A percentile compares a stretch with the other conserved stretches of the same genome.
phyloP scores from a whole-genome alignment of 1,140 invertebrate genomes.

The Leptinotarsa texana region DNA sequence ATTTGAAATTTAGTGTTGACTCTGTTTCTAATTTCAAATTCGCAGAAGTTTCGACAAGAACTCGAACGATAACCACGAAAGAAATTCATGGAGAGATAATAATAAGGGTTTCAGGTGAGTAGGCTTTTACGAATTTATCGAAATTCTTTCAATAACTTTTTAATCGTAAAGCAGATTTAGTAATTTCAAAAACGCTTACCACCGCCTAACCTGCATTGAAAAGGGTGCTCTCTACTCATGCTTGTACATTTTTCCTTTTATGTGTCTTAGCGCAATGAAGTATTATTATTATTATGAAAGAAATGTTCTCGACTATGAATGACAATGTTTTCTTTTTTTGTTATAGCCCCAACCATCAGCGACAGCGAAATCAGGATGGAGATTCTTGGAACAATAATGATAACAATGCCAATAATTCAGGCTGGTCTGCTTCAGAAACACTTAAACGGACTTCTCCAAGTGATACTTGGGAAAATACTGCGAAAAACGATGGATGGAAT shows the following conservation, averaged over 20 bases:
- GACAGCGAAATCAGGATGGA: constrained; percentile 20
- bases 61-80: constrained; percentile 36
- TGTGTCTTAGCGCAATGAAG: no score
- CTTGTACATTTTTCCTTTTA: no score
- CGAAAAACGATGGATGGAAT: constrained; percentile 15
- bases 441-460: neutral
- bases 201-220: no score
- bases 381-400: constrained; percentile 26
- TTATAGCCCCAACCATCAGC: constrained; percentile 23
- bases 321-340: no score
- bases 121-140: neutral
- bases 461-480: constrained; percentile 8
- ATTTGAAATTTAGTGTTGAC: constrained; percentile 2
- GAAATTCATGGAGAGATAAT: constrained; percentile 43
- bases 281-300: no score
- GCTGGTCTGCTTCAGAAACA: neutral
- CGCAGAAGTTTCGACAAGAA: neutral
- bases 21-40: neutral
- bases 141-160: no score
- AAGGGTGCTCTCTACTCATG: no score
- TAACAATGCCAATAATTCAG: constrained; percentile 16
- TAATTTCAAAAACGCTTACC: no score
- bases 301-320: no score
- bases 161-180: no score
- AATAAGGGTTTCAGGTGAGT: constrained; percentile 45